Percentiles rank a stretch among this genome's conserved stretches.
These are phyloP conservation scores for Sapajus apella DNA, from an alignment of 2,113 vertebrate species.

Conservation along the genomic window DNA sequence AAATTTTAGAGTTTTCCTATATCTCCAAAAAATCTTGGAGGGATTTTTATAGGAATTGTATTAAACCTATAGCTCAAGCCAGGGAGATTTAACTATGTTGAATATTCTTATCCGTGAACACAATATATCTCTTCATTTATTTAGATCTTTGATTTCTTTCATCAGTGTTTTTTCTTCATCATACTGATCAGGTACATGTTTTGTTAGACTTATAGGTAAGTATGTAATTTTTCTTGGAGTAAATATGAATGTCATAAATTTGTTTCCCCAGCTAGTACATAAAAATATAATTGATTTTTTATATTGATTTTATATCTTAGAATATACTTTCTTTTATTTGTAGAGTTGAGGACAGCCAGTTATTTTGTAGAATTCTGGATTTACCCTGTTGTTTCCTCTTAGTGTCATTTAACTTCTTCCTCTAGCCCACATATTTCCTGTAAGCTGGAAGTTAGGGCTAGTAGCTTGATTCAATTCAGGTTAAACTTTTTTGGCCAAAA, in stretches of 20 bases:
- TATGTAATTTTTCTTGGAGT: conserved; percentile 5
- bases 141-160: conserved; percentile 18
- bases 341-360: background rate
- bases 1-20: background rate
- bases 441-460: background rate
- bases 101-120: background rate
- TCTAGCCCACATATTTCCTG: background rate
- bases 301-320: conserved; percentile 1
- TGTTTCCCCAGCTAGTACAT: background rate
- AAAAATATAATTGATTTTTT: conserved; percentile 10
- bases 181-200: background rate
- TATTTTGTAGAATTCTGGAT: conserved; percentile 30
- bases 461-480: background rate
- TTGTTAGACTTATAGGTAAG: background rate
- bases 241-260: background rate
- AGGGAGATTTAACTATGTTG: background rate
- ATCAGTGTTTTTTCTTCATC: background rate
- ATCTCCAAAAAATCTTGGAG: background rate
- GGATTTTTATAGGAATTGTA: conserved; percentile 13
- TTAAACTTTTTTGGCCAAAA: background rate
- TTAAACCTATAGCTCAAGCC: conserved; percentile 11
- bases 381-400: background rate
- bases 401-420: background rate
- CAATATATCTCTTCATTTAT: background rate
- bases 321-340: background rate